Conservation (phyloP, 1,140 invertebrate species). For the Drosophila tristis region DNA sequence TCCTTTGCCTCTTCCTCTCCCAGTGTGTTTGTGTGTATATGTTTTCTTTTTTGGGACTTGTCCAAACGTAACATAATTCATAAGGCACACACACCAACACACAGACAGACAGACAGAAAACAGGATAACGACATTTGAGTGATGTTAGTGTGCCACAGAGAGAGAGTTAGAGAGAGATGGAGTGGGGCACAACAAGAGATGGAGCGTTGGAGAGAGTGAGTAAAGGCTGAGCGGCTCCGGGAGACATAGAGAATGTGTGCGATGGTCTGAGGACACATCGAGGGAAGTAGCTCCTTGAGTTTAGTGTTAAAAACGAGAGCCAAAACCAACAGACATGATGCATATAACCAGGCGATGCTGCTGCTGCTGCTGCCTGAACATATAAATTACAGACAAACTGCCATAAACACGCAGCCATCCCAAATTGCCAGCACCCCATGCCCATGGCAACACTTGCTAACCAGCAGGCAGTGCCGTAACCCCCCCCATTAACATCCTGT, state of each 20-base stretch:
- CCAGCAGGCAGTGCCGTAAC: not conserved
- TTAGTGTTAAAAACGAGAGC: slow-evolving; percentile 61
- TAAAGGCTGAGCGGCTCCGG: too few species aligned
- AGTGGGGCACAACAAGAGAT: too few species aligned
- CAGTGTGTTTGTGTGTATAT: too few species aligned
- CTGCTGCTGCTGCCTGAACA: slow-evolving; percentile 49
- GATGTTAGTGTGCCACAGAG: slow-evolving; percentile 9
- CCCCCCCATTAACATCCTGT: slow-evolving; percentile 47
- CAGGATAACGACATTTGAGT: slow-evolving; percentile 28
- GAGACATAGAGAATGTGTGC: not conserved
- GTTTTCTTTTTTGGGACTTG: slow-evolving; percentile 2
- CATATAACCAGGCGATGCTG: slow-evolving; percentile 22
- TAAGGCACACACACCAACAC: slow-evolving; percentile 20
- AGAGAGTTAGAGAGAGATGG: too few species aligned
- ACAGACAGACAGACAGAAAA: not conserved
- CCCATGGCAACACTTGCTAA: slow-evolving; percentile 2
- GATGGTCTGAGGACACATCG: too few species aligned
- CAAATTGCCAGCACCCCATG: too few species aligned
- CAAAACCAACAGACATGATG: slow-evolving; percentile 56
- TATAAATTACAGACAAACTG: slow-evolving; percentile 61
- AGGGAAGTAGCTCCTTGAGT: slow-evolving; percentile 12
- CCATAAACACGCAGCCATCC: slow-evolving; percentile 41
- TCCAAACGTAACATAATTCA: slow-evolving; percentile 41
- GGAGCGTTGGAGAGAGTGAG: not conserved
- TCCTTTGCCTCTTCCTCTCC: too few species aligned